Conservation (phyloP, 2,888 invertebrate genomes). For the Catocala sponsa region DNA sequence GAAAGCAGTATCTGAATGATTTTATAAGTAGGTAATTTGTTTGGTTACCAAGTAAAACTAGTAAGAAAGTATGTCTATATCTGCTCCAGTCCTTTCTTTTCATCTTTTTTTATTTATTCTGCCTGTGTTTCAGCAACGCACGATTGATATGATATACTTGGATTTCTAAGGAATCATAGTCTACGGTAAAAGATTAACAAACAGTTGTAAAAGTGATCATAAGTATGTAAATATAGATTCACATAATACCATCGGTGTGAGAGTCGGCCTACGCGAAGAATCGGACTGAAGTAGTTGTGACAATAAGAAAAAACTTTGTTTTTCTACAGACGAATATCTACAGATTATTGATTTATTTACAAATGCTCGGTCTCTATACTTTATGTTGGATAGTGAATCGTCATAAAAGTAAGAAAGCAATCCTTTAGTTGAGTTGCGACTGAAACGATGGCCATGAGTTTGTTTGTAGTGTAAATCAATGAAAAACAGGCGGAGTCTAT, state of each 20-base stretch:
- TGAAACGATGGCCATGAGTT: constrained; percentile 2
- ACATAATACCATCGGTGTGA: constrained; percentile 53
- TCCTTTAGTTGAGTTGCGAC: constrained; percentile 15
- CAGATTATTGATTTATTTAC: constrained; percentile 67
- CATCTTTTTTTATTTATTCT: too few species aligned
- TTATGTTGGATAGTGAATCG: constrained; percentile 48
- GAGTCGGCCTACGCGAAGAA: constrained; percentile 31
- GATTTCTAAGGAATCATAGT: too few species aligned
- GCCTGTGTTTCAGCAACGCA: too few species aligned
- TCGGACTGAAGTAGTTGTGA: constrained; percentile 56
- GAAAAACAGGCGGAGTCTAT: too few species aligned
- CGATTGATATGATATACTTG: too few species aligned
- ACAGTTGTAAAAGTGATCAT: too few species aligned
- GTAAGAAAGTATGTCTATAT: too few species aligned
- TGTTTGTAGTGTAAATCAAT: constrained; percentile 1
- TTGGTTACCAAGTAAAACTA: too few species aligned
- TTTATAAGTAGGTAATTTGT: too few species aligned
- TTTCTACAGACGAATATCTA: constrained; percentile 57
- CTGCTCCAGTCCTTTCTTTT: too few species aligned
- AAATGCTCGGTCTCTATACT: constrained; percentile 55
- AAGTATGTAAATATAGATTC: neutral
- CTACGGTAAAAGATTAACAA: too few species aligned
- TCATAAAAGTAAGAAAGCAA: constrained; percentile 26
- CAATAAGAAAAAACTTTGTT: constrained; percentile 66
- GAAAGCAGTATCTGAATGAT: too few species aligned